Evolutionary conservation across 2,113 vertebrate species (phyloP), one percentile per base, ranked within the genome.

Genomic region (Xyliphius kryptos): DNA sequence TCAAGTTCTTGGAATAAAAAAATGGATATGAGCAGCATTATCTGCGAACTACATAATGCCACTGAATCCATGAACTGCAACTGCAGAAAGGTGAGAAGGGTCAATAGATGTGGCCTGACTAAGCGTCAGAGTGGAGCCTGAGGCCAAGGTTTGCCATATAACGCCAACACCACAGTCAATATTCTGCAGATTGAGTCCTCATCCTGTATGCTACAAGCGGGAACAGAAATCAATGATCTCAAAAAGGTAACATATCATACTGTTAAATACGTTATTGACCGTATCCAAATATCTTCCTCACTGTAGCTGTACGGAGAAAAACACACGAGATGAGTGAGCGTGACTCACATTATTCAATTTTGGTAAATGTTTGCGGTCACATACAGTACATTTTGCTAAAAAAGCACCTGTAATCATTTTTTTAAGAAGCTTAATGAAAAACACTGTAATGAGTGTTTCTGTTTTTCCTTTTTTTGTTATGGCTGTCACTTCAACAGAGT

Each of bases 241-340:
- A 84, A 87, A 87, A 85, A 86, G 85, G 83, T 86, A 86, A 86
- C 83, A 83, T 79, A 68, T 87, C 83, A 84, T 86, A 86, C 84
- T 84, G 85, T 87, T 87, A 86, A 88, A 86, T 81, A 87, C 71
- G 71, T 68, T 75, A 88, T 89, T 63, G 85, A 88, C 76, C 74
- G 64, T n/a, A n/a, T n/a, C n/a, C n/a, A n/a, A n/a, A n/a, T n/a
- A n/a, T n/a, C n/a, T n/a, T n/a, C n/a, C n/a, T n/a, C n/a, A n/a
- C n/a, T n/a, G n/a, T n/a, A n/a, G n/a, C n/a, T n/a, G n/a, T n/a
- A n/a, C n/a, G n/a, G n/a, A n/a, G n/a, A n/a, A n/a, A n/a, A n/a
- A n/a, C n/a, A n/a, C n/a, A n/a, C n/a, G n/a, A n/a, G n/a, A n/a
- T n/a, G n/a, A n/a, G n/a, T n/a, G n/a, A n/a, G n/a, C n/a, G n/a